Evolutionary conservation across 2,797 vertebrate genomes (phyloP), one percentile per base, ranked within the genome.

Genomic region (Peromyscus nudipes): DNA sequence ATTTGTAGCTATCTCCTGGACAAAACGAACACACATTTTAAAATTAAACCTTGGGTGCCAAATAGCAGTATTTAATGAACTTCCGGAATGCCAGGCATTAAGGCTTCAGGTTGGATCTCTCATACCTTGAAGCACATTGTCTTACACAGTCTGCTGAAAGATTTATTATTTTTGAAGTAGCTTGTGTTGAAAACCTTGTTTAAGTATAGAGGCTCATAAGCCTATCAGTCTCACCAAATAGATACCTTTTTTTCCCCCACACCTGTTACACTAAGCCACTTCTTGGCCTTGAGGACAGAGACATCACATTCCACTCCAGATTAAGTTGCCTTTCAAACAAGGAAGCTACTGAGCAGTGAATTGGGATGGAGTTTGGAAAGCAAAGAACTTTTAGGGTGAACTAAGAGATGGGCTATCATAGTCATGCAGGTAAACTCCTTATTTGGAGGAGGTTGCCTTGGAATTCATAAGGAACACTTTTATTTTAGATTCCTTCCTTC

Each of bases 171-270:
- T 95, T 46, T 84, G 62, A 94, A 93, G 71, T 90, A 94, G 43
- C 49, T 77, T 92, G 73, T 95, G 75, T 94, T 96, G 91, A 95
- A 97, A 97, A 65, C 77, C 52, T 94, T 92, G 27, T 81, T 95
- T 86, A 93, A 93, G 52, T 71, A 34, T 55, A 93, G 89, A 94
- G 67, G 46, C 23, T 88, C 91, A 49, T 90, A 85, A 91, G 69
- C 82, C 86, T 91, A 29, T 94, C 57, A 87, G 0, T 85, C 69
- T 96, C 64, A 62, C 71, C 55, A 60, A 81, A 92, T 57, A 75
- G 92, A 82, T 92, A 79, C n/a, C 67, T 71, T 91, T 91, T 86
- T 83, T 13, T 2, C 1, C 10, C 49, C 11, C 91, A 96, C 40
- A 94, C 84, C 89, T 96, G 83, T 93, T 96, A 86, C 57, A 87